A percentile compares a stretch with the other conserved stretches of the same genome.
Evolutionary conservation across 2,113 vertebrate genomes (phyloP).

Genomic region (Maccullochella peelii): DNA sequence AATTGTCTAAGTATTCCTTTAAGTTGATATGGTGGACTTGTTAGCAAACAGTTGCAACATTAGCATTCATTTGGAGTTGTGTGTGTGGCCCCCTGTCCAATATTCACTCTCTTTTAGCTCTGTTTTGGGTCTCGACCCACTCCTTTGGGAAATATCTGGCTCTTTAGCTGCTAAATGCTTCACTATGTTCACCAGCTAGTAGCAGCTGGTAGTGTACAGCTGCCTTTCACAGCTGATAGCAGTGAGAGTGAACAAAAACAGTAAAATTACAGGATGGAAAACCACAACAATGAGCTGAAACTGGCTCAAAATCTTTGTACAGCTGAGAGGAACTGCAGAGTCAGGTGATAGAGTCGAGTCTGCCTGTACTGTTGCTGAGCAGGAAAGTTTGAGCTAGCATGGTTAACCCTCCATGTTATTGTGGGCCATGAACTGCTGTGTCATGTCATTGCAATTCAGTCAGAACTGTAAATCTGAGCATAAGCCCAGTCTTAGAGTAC

Average conservation of each 20-base stretch:
- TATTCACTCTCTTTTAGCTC: neutral
- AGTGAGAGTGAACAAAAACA: neutral
- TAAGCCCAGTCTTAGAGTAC: constrained; percentile 11
- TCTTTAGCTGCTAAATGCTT: neutral
- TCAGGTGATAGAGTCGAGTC: no score
- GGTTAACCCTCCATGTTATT: constrained; percentile 21
- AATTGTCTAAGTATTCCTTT: no score
- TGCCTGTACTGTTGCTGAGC: constrained; percentile 32
- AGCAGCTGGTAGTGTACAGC: neutral
- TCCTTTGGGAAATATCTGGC: neutral
- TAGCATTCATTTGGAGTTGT: no score
- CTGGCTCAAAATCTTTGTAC: neutral
- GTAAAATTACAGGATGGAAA: no score
- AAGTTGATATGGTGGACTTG: no score
- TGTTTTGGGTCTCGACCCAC: neutral
- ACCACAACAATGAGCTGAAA: neutral
- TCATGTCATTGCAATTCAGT: constrained; percentile 34
- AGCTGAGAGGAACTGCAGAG: neutral
- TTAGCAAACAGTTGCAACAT: no score
- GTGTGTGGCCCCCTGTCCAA: neutral
- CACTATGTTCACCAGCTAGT: neutral
- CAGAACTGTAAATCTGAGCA: constrained; percentile 27
- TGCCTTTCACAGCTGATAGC: no score
- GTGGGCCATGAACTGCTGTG: constrained; percentile 15
- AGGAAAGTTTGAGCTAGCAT: constrained; percentile 8